Conservation (phyloP, 2,888 invertebrate genomes). For the Tipula lateralis region DNA sequence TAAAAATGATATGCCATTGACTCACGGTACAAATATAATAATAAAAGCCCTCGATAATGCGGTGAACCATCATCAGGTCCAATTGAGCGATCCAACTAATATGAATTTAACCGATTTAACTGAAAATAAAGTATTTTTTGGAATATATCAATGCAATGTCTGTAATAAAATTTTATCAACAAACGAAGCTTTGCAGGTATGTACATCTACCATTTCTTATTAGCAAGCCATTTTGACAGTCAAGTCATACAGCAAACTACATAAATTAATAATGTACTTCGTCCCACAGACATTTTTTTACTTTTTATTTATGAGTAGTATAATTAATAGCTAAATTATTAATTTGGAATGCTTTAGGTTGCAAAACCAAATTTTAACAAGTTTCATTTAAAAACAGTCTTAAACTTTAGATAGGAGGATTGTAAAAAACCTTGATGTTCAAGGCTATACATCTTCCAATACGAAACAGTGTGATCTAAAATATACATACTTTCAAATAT, state of each 20-base stretch:
- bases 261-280: background rate
- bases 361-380: background rate
- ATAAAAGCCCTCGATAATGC: background rate
- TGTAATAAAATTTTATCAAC: conserved; percentile 5
- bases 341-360: background rate
- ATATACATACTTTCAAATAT: too few species aligned
- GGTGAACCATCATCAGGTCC: background rate
- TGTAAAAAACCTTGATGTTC: background rate
- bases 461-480: background rate
- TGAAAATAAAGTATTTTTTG: conserved; percentile 13
- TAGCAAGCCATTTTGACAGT: background rate
- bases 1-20: background rate
- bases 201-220: background rate
- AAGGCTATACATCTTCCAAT: background rate
- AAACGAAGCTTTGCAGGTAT: conserved; percentile 1
- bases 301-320: background rate
- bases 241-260: background rate
- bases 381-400: background rate
- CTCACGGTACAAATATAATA: background rate
- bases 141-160: background rate
- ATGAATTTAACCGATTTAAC: conserved; percentile 19
- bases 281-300: background rate
- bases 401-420: background rate
- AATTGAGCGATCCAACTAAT: background rate
- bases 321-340: background rate